Percentiles rank a stretch among this genome's conserved stretches.
Conservation (phyloP, 2,888 invertebrate species). For the Phaedon cochleariae region DNA sequence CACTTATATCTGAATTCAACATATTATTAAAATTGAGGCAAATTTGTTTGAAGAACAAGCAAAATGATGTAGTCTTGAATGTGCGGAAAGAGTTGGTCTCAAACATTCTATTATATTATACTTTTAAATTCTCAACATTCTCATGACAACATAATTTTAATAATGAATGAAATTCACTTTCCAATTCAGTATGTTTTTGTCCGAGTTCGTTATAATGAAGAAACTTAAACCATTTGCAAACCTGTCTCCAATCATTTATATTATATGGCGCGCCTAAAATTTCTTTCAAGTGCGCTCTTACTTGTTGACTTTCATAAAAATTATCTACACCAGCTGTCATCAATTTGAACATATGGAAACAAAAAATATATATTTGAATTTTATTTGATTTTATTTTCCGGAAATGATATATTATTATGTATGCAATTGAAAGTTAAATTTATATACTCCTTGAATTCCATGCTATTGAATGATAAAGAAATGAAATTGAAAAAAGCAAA, state of each 20-base stretch:
- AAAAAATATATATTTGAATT: background rate
- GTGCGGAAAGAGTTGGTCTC: background rate
- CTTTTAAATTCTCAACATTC: background rate
- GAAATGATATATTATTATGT: background rate
- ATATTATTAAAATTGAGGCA: background rate
- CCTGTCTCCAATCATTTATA: background rate
- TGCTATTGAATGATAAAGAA: background rate
- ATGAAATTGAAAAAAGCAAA: too few species aligned
- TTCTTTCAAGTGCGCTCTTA: background rate
- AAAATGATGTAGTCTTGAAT: background rate
- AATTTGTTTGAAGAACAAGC: background rate
- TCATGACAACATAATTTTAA: background rate
- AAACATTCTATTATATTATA: background rate
- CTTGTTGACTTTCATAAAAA: background rate
- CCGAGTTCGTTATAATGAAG: background rate
- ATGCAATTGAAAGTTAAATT: background rate
- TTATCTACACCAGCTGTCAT: conserved; percentile 1
- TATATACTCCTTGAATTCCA: background rate
- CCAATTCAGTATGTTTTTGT: background rate
- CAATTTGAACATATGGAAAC: conserved; percentile 7
- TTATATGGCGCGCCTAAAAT: background rate
- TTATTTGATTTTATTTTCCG: background rate
- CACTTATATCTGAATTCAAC: too few species aligned
- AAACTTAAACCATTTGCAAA: background rate
- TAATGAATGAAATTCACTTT: background rate